Base-by-base conservation (phyloP, 2,888 invertebrate genomes). In the Perdita meconis region DNA sequence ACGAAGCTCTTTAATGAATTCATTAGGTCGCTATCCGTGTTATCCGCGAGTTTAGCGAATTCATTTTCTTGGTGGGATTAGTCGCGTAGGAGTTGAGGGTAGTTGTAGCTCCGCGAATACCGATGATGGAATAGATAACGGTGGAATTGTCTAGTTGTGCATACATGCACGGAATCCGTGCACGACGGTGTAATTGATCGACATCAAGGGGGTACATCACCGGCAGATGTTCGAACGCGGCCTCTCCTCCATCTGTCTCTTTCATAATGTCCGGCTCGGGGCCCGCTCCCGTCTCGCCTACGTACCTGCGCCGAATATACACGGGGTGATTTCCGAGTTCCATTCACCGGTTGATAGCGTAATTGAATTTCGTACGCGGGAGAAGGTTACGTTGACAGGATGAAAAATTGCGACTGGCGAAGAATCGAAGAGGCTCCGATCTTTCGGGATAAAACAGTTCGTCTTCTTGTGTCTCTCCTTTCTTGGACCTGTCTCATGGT, bases 211-310 rank as follows among this genome's bases (percentile, higher is more conserved):
- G 84, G 82, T 86, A 88, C 89, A 89, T 89, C 87, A 88, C 86
- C 61, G 85, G 87, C 89, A 89, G 89, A 89, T 89, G 89, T 88
- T 89, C 82, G 85, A 86, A 86, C 85, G 86, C 87, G 85, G 87
- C 88, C 88, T 88, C 88, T 78, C 88, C 81, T 88, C 85, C 89
- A 87, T 88, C 88, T 85, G 86, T 89, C 86, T 89, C 87, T 85
- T 87, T 89, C 87, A 86, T 80, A 82, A 86, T 70, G 81, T 77
- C 53, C 76, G 67, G 56, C 53, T 10, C 67, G 60, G 82, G 84
- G 81, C 68, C 67, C 70, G 47, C 40, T 44, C n/a, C 70, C 38
- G 60, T 6, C 50, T 56, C 74, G 36, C 22, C 55, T 81, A 70
- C 67, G 70, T 75, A 78, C 61, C 71, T 84, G 81, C 47, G 6